phyloP scores from a whole-genome alignment of 2,888 invertebrate species.

The Scaptomyza polygonia region DNA sequence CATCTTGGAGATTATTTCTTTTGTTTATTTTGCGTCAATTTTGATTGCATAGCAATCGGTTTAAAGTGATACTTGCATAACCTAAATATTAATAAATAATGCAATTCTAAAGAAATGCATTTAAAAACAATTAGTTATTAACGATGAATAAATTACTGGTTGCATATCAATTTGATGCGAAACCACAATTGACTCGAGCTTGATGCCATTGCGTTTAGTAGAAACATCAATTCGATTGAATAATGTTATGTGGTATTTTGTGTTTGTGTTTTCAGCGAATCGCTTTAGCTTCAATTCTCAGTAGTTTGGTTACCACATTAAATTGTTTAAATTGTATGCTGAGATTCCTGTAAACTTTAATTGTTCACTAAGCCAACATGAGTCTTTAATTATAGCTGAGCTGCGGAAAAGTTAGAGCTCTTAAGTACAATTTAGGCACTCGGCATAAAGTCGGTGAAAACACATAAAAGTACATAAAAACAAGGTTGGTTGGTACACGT shows the following conservation, averaged over 20 bases:
- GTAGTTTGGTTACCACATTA: background rate
- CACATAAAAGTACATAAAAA: slow-evolving; percentile 24
- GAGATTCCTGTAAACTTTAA: background rate
- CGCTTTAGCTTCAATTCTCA: background rate
- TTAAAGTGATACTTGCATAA: background rate
- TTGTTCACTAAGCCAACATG: slow-evolving; percentile 12
- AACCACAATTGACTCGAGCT: background rate
- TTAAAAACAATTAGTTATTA: background rate
- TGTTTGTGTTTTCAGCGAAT: background rate
- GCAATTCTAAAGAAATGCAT: background rate
- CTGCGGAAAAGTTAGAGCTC: slow-evolving; percentile 29
- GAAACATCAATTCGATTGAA: background rate
- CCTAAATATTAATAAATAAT: background rate
- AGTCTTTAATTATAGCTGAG: slow-evolving; percentile 50
- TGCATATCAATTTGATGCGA: background rate
- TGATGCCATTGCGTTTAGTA: background rate
- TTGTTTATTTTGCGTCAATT: background rate
- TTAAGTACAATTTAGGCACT: slow-evolving; percentile 19
- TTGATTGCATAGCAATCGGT: background rate
- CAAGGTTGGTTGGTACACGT: background rate
- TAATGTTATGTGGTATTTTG: background rate
- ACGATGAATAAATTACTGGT: background rate
- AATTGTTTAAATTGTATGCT: background rate
- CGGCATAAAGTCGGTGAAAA: slow-evolving; percentile 45
- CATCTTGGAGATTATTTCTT: background rate